phyloP scores from a whole-genome alignment of 2,113 vertebrate species.

The Catharus minimus region DNA sequence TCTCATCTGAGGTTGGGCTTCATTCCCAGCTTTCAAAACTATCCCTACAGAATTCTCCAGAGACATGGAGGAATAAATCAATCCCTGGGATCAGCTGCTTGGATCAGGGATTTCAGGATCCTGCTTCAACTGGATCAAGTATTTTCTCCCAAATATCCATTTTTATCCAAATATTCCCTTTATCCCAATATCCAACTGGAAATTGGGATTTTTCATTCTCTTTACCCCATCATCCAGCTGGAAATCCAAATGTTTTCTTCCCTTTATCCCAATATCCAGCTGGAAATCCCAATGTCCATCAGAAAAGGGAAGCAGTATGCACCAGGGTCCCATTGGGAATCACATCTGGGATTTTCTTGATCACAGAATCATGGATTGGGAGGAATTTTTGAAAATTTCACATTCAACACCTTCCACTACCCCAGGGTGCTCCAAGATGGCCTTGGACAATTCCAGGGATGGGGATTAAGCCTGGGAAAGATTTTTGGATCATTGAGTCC shows the following conservation, averaged over 20 bases:
- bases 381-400: background rate
- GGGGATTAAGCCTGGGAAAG: background rate
- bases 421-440: background rate
- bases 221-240: background rate
- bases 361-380: background rate
- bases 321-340: background rate
- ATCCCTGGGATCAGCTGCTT: background rate
- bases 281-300: accelerated
- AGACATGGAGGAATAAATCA: background rate
- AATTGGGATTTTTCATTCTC: accelerated
- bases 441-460: background rate
- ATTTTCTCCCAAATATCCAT: background rate
- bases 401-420: accelerated
- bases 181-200: background rate
- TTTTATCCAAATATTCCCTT: background rate
- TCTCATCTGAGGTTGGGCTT: background rate
- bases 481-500: background rate
- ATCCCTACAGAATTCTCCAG: background rate
- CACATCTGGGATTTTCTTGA: background rate
- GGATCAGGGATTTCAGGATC: background rate
- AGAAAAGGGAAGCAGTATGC: background rate
- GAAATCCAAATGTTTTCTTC: background rate
- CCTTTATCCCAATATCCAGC: background rate
- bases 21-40: background rate
- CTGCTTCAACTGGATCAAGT: background rate